Base-by-base conservation (phyloP, 2,888 invertebrate species). In the Agrochola litura region DNA sequence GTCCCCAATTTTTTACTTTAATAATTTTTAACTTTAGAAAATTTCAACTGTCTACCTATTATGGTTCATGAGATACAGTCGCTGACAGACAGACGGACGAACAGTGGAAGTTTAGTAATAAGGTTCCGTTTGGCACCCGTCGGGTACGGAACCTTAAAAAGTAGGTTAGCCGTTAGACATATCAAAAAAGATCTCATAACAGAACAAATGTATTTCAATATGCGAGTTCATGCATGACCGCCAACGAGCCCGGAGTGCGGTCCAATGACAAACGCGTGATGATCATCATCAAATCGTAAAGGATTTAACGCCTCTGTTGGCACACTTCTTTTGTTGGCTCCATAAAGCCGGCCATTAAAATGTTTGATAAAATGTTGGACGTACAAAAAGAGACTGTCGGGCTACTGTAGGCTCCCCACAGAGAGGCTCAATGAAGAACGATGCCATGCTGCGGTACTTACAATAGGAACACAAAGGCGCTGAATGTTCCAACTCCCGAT, bases 291-390 rank as follows among this genome's bases (percentile, higher is more conserved):
- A 95, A 95, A 95, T 96, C 95, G 96, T 96, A 95, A 96, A 95
- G 97, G 97, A 97, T 97, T 97, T 97, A 96, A 97, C 97, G 97
- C 96, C 95, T 96, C 95, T 92, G 95, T 96, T 96, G 94, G 95
- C 97, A 95, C 95, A 94, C 95, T 96, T 94, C 96, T 95, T 96
- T 96, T 96, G 96, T 96, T 95, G 95, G 93, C 89, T 91, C 91
- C 93, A 96, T 95, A 96, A 96, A 95, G 95, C 95, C 95, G 95
- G 91, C 96, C 96, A 96, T 96, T 96, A 96, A 95, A 94, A 95
- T 96, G 96, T 96, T 96, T 96, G 96, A 96, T 96, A 95, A 95
- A 95, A 96, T 92, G 95, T 93, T 95, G 94, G 93, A 88, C 91
- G 93, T 92, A 96, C 94, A 96, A 96, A 96, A 96, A 96, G 95